Evolutionary conservation across 2,113 vertebrate genomes (phyloP), one percentile per base, ranked within the genome.

Genomic region (Sula dactylatra): DNA sequence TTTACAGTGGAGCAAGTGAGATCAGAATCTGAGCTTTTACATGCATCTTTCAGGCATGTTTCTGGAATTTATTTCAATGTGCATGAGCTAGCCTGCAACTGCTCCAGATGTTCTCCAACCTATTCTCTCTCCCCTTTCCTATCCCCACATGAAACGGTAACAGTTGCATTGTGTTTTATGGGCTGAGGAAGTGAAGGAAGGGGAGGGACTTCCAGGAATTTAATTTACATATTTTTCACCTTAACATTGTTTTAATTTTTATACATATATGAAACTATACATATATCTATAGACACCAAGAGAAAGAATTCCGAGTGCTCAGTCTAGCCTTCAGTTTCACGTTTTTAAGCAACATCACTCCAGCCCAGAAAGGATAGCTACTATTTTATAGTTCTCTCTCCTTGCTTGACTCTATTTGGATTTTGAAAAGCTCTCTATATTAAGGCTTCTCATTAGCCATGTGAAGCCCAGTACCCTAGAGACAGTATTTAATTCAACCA

Each of bases 401-500:
- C 58, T 95, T 89, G 71, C 44, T 87, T 93, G 78, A 87, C 56
- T 88, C 83, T n/a, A 62, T 22, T 81, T 72, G 34, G 83, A 85
- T 85, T 91, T 86, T 94, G 64, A 96, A 97, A 96, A 94, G 87
- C 89, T 83, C 89, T 94, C 93, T 96, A 71, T 85, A 73, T 82
- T 93, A 96, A 91, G 71, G 78, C 49, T 80, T 94, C 93, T 92
- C 54, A 95, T 83, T 90, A 94, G 87, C 47, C 52, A 66, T 6
- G 64, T 92, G 87, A 95, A 94, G 84, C 74, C 64, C 76, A 80
- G 47, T 47, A 86, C 87, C n/a, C 74, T 56, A 73, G 71, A 95
- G 84, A 95, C 89, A 88, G 71, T 90, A 80, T 90, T 94, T 95
- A 90, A 96, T 95, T 95, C 94, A 97, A 88, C 95, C 76, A 58